Base-by-base conservation (phyloP, 2,888 invertebrate species). In the Phalera bucephala region DNA sequence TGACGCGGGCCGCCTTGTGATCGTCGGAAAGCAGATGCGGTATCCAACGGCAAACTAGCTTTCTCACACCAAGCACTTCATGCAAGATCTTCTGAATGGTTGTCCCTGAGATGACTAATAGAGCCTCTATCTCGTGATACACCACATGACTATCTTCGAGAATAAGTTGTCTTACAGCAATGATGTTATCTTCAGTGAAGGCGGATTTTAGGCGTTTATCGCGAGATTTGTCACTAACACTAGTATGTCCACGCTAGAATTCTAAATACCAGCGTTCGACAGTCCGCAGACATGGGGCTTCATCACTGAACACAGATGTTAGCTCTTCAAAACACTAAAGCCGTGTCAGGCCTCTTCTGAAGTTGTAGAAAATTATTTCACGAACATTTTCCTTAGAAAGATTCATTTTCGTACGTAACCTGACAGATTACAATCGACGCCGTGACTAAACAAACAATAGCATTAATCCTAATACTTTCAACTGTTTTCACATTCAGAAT, bases 131-230 rank as follows among this genome's bases (percentile, higher is more conserved):
- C 17, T 17, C 17, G 3, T 5, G 17, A 17, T 17, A 20, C 20
- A 7, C 7, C 20, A 20, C 20, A 20, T 20, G 20, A 20, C 20
- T 2, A 20, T 20, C 20, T 20, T 20, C 20, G 20, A 20, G 20
- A 20, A 20, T 20, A 6, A 22, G 22, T 22, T 22, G 22, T 22
- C 22, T 22, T 8, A 22, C 22, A 22, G 22, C 8, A 22, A 22
- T 22, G 22, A 22, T 22, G 22, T 22, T 22, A 22, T 22, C 22
- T 22, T 22, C 22, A 22, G 22, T 22, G 22, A 22, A 22, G 22
- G 22, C 46, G 40, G 51, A 35, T 50, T 50, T 45, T 45, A 49
- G 45, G 11, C 46, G 45, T 26, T 38, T 45, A 40, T 36, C 30
- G 25, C 39, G 43, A 22, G 44, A 37, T 33, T 44, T 43, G 38